Evolutionary conservation across 2,888 invertebrate genomes (phyloP), one percentile per base, ranked within the genome.

Genomic region (Apodemia zela): DNA sequence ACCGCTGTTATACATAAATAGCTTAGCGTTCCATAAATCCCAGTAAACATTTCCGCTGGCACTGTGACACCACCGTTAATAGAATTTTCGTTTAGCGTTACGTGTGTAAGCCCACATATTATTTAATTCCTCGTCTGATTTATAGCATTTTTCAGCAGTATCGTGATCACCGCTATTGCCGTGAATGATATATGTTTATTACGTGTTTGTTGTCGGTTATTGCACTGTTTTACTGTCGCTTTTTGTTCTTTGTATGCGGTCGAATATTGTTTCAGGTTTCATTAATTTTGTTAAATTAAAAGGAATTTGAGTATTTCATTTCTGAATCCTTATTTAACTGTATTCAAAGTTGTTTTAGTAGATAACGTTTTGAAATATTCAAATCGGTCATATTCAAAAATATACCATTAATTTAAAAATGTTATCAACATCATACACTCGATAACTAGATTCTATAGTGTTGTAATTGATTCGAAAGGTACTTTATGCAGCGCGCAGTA

Each of bases 81-180:
- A 42, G 42, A 42, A 45, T 45, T 45, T 45, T 45, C n/a, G 45
- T 45, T 10, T 45, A n/a, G 45, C 45, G 45, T 63, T 68, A 59
- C 59, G 33, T 59, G 61, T 58, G 15, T 73, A 74, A 71, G 65
- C 64, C 68, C 65, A 65, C 78, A 78, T 76, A 81, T 81, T 80
- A 83, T 80, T 81, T 80, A 78, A 81, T 79, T 74, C 71, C 71
- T 64, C 61, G 65, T 72, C 69, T 81, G 82, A 83, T 83, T 83
- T 82, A 82, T 77, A 64, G 68, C 62, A 51, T 54, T 63, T 63
- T 58, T 49, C 42, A 4, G 18, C 45, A 25, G 33, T 33, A 35
- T 38, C 35, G 59, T 45, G 18, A 60, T 54, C 38, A 51, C 61
- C 51, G 49, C 51, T 45, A 58, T 58, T 59, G 25, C 25, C 29